Percentiles rank a stretch among this genome's conserved stretches.
These are phyloP conservation scores for Thunnus thynnus DNA, from an alignment of 2,113 vertebrate genomes.

Conservation along the genomic window DNA sequence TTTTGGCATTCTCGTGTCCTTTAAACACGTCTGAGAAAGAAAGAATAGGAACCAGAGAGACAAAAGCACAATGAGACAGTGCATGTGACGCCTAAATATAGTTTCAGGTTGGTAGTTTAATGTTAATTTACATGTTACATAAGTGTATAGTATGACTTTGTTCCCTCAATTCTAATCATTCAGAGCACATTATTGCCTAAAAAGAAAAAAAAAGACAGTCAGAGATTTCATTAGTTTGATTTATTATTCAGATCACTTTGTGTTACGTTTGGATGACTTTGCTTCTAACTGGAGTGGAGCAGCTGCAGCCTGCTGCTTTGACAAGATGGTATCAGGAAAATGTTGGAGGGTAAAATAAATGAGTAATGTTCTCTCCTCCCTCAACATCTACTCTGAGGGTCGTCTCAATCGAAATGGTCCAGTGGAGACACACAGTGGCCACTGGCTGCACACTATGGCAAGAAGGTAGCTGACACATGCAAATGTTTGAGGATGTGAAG, in stretches of 20 bases:
- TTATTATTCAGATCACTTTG: neutral
- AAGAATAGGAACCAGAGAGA: conserved; percentile 33
- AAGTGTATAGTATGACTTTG: neutral
- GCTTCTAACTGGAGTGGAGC: conserved; percentile 4
- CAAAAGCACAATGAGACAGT: neutral
- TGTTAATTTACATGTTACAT: neutral
- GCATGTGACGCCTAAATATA: neutral
- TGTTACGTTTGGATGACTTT: conserved; percentile 3
- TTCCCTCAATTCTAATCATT: neutral
- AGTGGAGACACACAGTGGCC: conserved; percentile 52
- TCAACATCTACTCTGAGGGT: neutral
- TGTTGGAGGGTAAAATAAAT: conserved; percentile 12
- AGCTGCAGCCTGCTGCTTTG: conserved; percentile 24
- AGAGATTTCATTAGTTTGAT: neutral
- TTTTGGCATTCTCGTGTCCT: conserved; percentile 53
- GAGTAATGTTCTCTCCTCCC: conserved; percentile 3
- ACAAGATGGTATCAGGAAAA: conserved; percentile 29
- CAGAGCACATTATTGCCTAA: neutral
- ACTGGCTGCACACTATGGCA: neutral
- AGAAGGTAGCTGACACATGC: neutral
- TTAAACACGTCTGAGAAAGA: neutral
- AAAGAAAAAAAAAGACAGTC: neutral
- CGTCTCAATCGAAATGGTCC: neutral
- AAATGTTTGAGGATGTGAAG: neutral
- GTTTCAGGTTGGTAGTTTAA: too few species aligned